phyloP scores from a whole-genome alignment of 2,797 vertebrate genomes.

The Cossypha polioptera region DNA sequence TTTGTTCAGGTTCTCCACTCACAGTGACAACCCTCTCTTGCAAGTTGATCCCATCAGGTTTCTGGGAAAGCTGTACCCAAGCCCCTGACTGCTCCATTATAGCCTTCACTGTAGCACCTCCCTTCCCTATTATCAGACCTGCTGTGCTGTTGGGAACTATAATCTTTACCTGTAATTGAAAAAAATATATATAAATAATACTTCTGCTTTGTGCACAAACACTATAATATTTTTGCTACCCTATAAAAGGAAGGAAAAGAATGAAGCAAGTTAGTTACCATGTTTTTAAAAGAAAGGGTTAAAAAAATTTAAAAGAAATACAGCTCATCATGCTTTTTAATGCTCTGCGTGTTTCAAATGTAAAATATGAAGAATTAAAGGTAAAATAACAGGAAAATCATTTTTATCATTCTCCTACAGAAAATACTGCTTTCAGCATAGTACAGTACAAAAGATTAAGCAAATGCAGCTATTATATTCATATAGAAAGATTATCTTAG shows the following conservation, averaged over 20 bases:
- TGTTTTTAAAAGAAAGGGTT: constrained; percentile 42
- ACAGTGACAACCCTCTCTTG: constrained; percentile 89
- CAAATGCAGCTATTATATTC: not conserved
- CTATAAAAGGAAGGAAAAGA: constrained; percentile 75
- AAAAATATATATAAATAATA: constrained; percentile 84
- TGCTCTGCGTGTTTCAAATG: constrained; percentile 48
- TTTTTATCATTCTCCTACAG: constrained; percentile 19
- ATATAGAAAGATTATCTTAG: not conserved
- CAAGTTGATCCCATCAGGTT: constrained; percentile 89
- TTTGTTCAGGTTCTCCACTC: constrained; percentile 88
- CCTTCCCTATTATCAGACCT: constrained; percentile 89
- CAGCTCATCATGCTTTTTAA: constrained; percentile 50
- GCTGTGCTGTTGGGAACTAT: constrained; percentile 90
- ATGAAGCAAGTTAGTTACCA: constrained; percentile 67
- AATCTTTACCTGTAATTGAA: constrained; percentile 89
- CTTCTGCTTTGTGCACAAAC: constrained; percentile 78
- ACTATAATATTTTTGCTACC: constrained; percentile 77
- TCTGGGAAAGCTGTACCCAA: constrained; percentile 89
- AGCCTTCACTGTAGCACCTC: constrained; percentile 89
- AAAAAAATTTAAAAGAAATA: constrained; percentile 48
- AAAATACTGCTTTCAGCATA: constrained; percentile 6
- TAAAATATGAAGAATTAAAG: constrained; percentile 33
- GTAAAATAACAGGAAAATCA: not conserved
- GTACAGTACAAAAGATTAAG: constrained; percentile 38
- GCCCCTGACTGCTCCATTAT: constrained; percentile 90